phyloP scores from a whole-genome alignment of 1,140 invertebrate species.

The Drosophila lacteicornis region DNA sequence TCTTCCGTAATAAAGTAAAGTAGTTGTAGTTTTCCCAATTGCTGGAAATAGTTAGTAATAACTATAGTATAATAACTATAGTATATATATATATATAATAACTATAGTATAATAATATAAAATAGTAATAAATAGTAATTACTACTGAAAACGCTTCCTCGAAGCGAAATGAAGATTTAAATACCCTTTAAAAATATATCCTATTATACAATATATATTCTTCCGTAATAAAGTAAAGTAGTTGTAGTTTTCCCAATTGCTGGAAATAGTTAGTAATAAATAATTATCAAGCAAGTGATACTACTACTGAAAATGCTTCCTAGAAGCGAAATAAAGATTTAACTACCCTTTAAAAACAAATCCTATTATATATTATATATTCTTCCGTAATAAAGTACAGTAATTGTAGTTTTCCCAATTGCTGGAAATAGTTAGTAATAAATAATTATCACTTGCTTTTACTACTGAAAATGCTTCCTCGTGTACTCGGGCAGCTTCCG shows the following conservation, averaged over 20 bases:
- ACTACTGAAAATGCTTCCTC: background rate
- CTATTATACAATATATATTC: background rate
- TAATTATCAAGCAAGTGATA: no score
- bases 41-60: background rate
- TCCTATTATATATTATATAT: background rate
- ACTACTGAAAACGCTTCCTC: no score
- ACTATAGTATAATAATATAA: no score
- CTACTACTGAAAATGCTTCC: no score
- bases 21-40: background rate
- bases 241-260: background rate
- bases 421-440: background rate
- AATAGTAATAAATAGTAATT: no score
- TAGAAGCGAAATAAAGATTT: background rate
- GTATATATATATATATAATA: no score
- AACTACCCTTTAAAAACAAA: background rate
- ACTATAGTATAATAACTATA: no score
- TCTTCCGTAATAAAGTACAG: background rate
- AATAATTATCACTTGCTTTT: no score
- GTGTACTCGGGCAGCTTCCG: background rate
- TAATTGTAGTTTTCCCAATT: background rate
- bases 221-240: background rate
- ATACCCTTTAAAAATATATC: background rate
- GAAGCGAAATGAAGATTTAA: background rate
- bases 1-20: background rate
- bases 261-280: background rate